These are phyloP conservation scores for Athrips mouffetella DNA, from an alignment of 2,888 invertebrate species.

Conservation along the genomic window DNA sequence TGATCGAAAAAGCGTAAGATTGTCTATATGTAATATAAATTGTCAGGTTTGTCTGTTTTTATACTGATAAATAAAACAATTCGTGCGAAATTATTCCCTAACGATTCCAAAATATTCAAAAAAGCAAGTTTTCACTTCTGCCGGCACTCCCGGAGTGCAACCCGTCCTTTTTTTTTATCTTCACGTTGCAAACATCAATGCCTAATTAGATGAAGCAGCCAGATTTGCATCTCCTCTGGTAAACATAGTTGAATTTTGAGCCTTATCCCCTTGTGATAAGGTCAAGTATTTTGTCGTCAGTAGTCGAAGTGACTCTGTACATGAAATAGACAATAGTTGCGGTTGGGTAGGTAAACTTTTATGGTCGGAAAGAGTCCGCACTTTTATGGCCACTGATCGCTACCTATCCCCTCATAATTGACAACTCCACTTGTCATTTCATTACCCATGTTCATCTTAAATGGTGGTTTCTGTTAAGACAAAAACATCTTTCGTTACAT, in stretches of 20 bases:
- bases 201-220: too few species aligned
- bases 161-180: too few species aligned
- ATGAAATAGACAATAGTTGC: conserved; percentile 56
- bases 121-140: too few species aligned
- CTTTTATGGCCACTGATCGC: conserved; percentile 74
- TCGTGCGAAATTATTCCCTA: too few species aligned
- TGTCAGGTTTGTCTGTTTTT: too few species aligned
- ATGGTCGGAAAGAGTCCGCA: conserved; percentile 69
- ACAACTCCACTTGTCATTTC: conserved; percentile 72
- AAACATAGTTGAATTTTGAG: conserved; percentile 32
- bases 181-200: too few species aligned
- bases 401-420: conserved; percentile 76
- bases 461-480: conserved; percentile 26
- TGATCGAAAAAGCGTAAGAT: too few species aligned
- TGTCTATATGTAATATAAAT: too few species aligned
- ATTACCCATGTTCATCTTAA: conserved; percentile 66
- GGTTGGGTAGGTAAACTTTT: conserved; percentile 71
- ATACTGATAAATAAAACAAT: too few species aligned
- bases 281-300: conserved; percentile 24
- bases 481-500: background rate
- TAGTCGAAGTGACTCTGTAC: conserved; percentile 35
- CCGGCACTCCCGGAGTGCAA: too few species aligned
- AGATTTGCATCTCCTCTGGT: background rate
- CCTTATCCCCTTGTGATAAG: conserved; percentile 43
- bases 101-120: too few species aligned